Evolutionary conservation across 2,113 vertebrate species (phyloP).

Genomic region (Tragelaphus buxtoni): DNA sequence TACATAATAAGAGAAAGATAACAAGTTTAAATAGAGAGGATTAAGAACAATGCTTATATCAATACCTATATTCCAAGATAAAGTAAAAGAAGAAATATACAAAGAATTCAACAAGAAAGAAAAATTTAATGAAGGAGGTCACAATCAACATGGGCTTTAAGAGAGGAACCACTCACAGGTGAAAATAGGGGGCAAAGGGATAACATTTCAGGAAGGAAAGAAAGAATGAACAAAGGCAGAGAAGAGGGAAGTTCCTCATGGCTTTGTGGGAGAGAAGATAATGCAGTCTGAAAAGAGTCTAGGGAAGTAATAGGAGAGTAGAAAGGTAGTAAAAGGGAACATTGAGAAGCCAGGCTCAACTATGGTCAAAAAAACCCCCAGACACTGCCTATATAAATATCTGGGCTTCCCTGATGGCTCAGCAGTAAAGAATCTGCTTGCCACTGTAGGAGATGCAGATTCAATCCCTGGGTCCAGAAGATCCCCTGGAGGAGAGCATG

Average conservation of each 20-base stretch:
- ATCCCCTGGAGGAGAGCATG: background rate
- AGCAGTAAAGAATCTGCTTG: background rate
- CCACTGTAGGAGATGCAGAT: background rate
- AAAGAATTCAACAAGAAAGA: background rate
- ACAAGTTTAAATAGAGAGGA: background rate
- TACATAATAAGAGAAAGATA: background rate
- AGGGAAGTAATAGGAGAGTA: background rate
- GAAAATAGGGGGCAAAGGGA: background rate
- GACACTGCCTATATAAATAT: background rate
- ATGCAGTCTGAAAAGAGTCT: background rate
- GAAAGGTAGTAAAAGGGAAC: background rate
- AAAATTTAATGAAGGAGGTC: background rate
- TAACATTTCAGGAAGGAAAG: background rate
- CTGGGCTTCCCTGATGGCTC: background rate
- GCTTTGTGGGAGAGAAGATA: background rate
- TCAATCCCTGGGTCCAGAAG: background rate
- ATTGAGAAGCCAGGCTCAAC: background rate
- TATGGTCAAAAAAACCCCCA: background rate
- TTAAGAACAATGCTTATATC: background rate
- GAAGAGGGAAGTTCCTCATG: background rate
- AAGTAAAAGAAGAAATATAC: background rate
- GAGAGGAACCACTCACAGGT: background rate
- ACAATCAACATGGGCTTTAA: background rate
- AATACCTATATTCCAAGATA: background rate
- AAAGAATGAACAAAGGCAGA: background rate